These are phyloP conservation scores for Scaptomyza flava DNA, from an alignment of 2,888 invertebrate species.

Conservation along the genomic window DNA sequence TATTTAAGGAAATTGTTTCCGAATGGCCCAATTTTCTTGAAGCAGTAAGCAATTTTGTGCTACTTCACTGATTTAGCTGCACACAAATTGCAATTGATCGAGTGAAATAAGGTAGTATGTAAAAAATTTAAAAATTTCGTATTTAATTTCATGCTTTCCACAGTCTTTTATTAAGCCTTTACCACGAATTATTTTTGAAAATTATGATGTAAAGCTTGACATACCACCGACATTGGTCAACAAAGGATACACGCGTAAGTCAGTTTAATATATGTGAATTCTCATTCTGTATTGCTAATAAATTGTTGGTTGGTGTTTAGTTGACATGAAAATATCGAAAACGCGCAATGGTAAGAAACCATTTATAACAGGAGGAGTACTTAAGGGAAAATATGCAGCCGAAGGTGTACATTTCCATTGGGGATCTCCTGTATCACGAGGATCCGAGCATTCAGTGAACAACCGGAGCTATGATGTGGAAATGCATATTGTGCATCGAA, in stretches of 20 bases:
- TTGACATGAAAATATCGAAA: slow-evolving; percentile 60
- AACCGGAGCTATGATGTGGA: slow-evolving; percentile 86
- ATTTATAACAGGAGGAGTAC: slow-evolving; percentile 65
- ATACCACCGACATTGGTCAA: slow-evolving; percentile 87
- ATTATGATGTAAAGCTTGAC: slow-evolving; percentile 87
- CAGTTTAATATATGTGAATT: neutral
- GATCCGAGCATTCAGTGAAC: slow-evolving; percentile 85
- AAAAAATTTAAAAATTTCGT: neutral
- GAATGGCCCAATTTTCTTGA: slow-evolving; percentile 38
- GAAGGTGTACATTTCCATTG: slow-evolving; percentile 87
- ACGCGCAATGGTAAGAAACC: slow-evolving; percentile 66
- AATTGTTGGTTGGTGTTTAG: slow-evolving; percentile 38
- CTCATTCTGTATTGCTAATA: neutral
- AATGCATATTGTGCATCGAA: slow-evolving; percentile 88
- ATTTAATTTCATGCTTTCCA: slow-evolving; percentile 21
- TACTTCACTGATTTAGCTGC: slow-evolving; percentile 10
- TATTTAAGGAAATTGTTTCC: slow-evolving; percentile 39
- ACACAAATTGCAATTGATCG: neutral
- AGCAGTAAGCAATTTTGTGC: slow-evolving; percentile 30
- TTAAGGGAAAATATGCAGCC: slow-evolving; percentile 65
- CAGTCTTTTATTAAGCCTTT: slow-evolving; percentile 59
- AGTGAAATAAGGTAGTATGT: no score
- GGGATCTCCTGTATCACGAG: slow-evolving; percentile 88
- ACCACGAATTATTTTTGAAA: slow-evolving; percentile 75
- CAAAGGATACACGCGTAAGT: slow-evolving; percentile 87